A percentile compares a stretch with the other conserved stretches of the same genome.
Evolutionary conservation across 1,140 invertebrate species (phyloP).

Genomic region (Drosophila prosaltans): DNA sequence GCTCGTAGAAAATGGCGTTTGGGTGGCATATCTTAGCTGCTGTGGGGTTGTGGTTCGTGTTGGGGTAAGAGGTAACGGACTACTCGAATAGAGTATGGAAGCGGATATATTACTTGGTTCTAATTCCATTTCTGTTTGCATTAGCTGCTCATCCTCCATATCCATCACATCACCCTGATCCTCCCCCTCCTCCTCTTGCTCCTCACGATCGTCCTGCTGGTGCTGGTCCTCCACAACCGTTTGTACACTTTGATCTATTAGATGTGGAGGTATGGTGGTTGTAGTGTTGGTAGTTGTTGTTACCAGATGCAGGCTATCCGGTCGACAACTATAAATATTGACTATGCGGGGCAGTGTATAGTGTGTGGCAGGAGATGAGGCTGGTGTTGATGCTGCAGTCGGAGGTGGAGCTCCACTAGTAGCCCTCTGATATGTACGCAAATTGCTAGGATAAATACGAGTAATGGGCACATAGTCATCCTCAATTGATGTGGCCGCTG

Average conservation of each 20-base stretch:
- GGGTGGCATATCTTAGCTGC: conserved; percentile 8
- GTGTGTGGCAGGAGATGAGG: conserved; percentile 22
- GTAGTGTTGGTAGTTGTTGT: conserved; percentile 19
- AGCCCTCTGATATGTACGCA: conserved; percentile 60
- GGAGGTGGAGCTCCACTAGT: conserved; percentile 30
- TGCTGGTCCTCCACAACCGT: conserved; percentile 28
- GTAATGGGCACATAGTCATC: conserved; percentile 63
- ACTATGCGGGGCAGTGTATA: conserved; percentile 68
- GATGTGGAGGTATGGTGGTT: conserved; percentile 47
- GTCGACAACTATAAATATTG: conserved; percentile 64
- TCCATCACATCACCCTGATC: background rate
- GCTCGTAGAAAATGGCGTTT: conserved; percentile 6
- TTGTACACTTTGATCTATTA: conserved; percentile 63
- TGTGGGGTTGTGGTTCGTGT: conserved; percentile 19
- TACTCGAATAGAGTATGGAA: conserved; percentile 7
- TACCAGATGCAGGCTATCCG: conserved; percentile 62
- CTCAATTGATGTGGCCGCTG: conserved; percentile 22
- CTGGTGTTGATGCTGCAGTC: background rate
- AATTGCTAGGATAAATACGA: conserved; percentile 65
- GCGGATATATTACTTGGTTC: conserved; percentile 1
- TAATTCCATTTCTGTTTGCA: conserved; percentile 5
- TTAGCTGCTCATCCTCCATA: background rate
- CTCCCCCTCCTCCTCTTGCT: conserved; percentile 7
- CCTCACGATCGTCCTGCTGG: conserved; percentile 9
- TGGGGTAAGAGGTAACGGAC: background rate